Evolutionary conservation across 1,140 invertebrate genomes (phyloP), one percentile per base, ranked within the genome.

Genomic region (Ptiloglossa arizonensis): DNA sequence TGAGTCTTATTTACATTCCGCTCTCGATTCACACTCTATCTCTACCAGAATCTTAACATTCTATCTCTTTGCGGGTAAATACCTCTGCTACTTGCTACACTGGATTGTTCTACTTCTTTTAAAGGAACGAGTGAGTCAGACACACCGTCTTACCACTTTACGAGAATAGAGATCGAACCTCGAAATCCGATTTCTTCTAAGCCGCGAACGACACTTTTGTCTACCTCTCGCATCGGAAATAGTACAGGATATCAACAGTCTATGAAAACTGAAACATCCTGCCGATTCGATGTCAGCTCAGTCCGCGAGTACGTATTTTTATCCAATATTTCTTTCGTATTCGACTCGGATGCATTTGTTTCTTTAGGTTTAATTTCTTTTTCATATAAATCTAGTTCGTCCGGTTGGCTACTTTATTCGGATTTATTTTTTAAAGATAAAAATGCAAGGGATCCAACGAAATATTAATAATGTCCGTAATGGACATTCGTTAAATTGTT

Each of bases 1-100:
- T 41, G 52, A 44, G 48, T 67, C 57, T 75, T 67, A 75, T 75
- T 75, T 75, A 75, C 72, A 75, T 27, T 15, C 52, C 22, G 63
- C 41, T 48, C 29, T 9, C 29, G 27, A 59, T 59, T 59, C 27
- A 15, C 41, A 17, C 41, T 48, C n/a, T 68, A 68, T 68, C 66
- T 68, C 29, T 48, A 68, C 24, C 32, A 27, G 52, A 67, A 48
- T 68, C 41, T 75, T 68, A 68, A 68, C 41, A 24, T 17, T 3
- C 50, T 59, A 68, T 68, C 41, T 24, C 44, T 69, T 8, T 22
- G 44, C 44, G 29, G 64, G 38, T 76, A 69, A 76, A 68, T 76
- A 76, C 22, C 64, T 69, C 17, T 19, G 73, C 54, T 76, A 69
- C 32, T 41, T 22, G 29, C 54, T 59, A 69, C 32, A 22, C 46